phyloP scores from a whole-genome alignment of 2,888 invertebrate genomes.

The Branchellion lobata region DNA sequence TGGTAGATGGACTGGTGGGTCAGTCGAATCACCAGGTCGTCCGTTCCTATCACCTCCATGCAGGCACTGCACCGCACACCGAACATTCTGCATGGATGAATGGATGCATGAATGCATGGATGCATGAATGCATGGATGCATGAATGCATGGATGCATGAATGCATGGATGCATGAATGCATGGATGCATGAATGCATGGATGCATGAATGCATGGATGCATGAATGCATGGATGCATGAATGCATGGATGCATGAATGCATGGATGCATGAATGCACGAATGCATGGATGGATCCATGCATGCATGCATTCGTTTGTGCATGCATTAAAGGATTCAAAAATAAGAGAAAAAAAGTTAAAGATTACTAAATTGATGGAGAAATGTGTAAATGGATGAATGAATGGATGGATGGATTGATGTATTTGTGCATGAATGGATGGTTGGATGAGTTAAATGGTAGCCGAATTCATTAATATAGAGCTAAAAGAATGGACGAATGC shows the following conservation, averaged over 20 bases:
- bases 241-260: neutral
- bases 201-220: no score
- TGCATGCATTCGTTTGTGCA: neutral
- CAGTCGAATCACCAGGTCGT: constrained; percentile 96
- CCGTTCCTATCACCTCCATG: constrained; percentile 81
- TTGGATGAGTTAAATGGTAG: no score
- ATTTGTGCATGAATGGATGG: no score
- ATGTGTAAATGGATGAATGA: no score
- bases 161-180: neutral
- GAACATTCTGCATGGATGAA: constrained; percentile 73
- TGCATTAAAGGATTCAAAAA: neutral
- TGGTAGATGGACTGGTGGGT: constrained; percentile 80
- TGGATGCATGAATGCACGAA: neutral
- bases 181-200: neutral
- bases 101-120: no score
- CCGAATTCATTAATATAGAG: no score
- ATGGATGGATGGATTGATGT: no score
- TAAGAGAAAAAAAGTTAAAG: no score
- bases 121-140: neutral
- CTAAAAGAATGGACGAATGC: no score
- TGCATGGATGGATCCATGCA: neutral
- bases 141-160: neutral
- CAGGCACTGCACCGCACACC: constrained; percentile 90
- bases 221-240: neutral
- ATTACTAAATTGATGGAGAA: no score